Base-by-base conservation (phyloP, 2,113 vertebrate genomes). In the Rhabdornis inornatus region DNA sequence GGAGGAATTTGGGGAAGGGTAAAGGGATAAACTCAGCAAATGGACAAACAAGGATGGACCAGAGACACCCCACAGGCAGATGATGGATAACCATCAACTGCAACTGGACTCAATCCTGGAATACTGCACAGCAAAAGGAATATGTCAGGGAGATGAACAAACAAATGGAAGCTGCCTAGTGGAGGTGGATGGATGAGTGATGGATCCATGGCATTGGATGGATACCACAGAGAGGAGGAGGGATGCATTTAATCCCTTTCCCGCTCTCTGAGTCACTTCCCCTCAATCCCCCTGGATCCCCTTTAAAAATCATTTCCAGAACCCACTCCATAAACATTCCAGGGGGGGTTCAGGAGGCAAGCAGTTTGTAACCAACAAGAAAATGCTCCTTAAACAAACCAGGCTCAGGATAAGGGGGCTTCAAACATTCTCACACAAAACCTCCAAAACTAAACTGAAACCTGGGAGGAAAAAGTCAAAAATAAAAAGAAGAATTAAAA, bases 331-430 rank as follows among this genome's bases (percentile, higher is more conserved):
- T 83, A 80, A 94, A 94, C 50, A 86, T 68, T 59, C 63, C 5
- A 0, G 18, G 10, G 42, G 11, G 35, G 16, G 39, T 9, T 63
- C 21, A 14, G 87, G 35, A 53, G 23, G 27, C 0, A 0, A 90
- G 20, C 42, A 86, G 33, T 74, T 94, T 52, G 24, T 86, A 65
- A 63, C 79, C 68, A 64, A 42, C 71, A 65, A 39, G 47, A 69
- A 92, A 95, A 91, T 4, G 15, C 53, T 70, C 75, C 68, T 95
- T 94, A 93, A 94, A 91, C 83, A 93, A 94, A 92, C 63, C 90
- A 47, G n/a, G n/a, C 33, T 87, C 4, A 0, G 49, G 49, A 91
- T 57, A 37, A 75, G 12, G 8, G 16, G 13, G n/a, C 83, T 95
- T 96, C 96, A 95, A 88, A 94, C 1, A 0, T 57, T 83, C 35